phyloP scores from a whole-genome alignment of 2,888 invertebrate genomes.

The Lasioglossum marginatum region DNA sequence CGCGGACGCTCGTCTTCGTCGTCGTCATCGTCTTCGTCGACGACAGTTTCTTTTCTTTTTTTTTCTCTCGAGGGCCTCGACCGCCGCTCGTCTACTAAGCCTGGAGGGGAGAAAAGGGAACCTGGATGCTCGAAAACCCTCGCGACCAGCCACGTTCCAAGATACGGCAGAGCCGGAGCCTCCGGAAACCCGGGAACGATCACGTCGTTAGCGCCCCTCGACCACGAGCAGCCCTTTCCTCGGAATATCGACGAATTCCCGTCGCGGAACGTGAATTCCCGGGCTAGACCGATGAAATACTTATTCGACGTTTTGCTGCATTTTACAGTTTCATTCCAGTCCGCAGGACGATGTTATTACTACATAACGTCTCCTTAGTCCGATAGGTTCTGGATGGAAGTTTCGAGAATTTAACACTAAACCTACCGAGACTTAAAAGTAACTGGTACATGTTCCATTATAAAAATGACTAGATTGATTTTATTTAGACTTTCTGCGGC shows the following conservation, averaged over 20 bases:
- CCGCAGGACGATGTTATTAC: background rate
- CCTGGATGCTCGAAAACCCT: background rate
- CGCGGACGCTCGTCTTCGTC: conserved; percentile 17
- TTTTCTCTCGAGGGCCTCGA: conserved; percentile 19
- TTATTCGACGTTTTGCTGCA: background rate
- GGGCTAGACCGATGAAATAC: background rate
- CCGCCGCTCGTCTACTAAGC: background rate
- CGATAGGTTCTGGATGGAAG: too few species aligned
- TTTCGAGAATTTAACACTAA: too few species aligned
- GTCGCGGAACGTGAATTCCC: background rate
- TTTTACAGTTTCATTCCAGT: background rate
- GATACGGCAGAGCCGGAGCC: conserved; percentile 27
- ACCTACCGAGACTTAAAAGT: too few species aligned
- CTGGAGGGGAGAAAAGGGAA: background rate
- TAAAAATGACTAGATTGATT: too few species aligned
- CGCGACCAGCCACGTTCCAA: conserved; percentile 8
- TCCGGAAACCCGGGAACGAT: conserved; percentile 40
- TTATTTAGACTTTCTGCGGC: too few species aligned
- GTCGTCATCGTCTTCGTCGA: conserved; percentile 5
- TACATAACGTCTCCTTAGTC: too few species aligned
- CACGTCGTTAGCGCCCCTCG: conserved; percentile 47
- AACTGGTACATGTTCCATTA: too few species aligned
- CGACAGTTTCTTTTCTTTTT: conserved; percentile 16
- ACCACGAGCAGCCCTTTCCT: conserved; percentile 20
- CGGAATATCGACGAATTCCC: conserved; percentile 26